Evolutionary conservation across 2,888 invertebrate genomes (phyloP).

Genomic region (Amiota minor): DNA sequence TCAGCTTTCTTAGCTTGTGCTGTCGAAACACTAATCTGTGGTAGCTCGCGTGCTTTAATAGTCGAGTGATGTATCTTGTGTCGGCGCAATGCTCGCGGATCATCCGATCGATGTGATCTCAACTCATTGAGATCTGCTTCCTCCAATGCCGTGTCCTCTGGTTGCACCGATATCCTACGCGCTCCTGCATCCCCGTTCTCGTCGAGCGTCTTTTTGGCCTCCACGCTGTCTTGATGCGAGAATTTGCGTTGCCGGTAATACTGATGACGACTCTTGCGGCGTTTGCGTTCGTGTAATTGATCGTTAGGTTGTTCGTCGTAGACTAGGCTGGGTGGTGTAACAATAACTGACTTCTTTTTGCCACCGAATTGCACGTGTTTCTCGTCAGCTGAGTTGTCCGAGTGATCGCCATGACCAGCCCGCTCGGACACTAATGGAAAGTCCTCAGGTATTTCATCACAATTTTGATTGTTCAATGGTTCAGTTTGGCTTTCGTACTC

Average conservation of each 20-base stretch:
- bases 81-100: constrained; percentile 80
- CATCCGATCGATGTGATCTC: constrained; percentile 84
- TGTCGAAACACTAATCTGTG: constrained; percentile 70
- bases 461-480: constrained; percentile 63
- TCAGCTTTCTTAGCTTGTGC: constrained; percentile 66
- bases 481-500: constrained; percentile 71
- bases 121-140: constrained; percentile 87
- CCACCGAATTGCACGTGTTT: constrained; percentile 76
- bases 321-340: constrained; percentile 67
- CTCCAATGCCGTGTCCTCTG: constrained; percentile 84
- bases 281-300: constrained; percentile 74
- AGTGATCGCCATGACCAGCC: constrained; percentile 73
- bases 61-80: constrained; percentile 78
- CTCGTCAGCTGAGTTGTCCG: constrained; percentile 72
- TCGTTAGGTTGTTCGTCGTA: constrained; percentile 72
- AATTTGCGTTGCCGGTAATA: constrained; percentile 82
- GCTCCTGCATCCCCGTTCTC: constrained; percentile 69
- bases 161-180: constrained; percentile 80
- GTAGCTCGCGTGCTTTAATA: constrained; percentile 71
- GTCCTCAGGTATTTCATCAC: constrained; percentile 72
- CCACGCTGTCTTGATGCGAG: constrained; percentile 84
- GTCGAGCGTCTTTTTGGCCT: constrained; percentile 67
- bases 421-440: constrained; percentile 74
- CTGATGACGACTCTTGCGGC: constrained; percentile 77
- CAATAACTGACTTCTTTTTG: constrained; percentile 70